phyloP scores from a whole-genome alignment of 2,888 invertebrate genomes.

The Ormyrus labotus region DNA sequence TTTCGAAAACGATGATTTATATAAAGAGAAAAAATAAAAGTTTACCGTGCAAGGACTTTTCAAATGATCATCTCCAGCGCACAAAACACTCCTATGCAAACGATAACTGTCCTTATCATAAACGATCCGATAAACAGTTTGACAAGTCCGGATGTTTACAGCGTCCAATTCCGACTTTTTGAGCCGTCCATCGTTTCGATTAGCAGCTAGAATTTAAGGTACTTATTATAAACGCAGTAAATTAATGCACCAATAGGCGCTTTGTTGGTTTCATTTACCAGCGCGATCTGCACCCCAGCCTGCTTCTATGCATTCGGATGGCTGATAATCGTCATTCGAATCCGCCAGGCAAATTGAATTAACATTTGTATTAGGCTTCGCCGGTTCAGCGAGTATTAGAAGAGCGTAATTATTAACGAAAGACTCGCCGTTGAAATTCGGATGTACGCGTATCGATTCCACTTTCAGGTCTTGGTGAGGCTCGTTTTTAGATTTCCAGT shows the following conservation, averaged over 20 bases:
- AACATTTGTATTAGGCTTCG: conserved; percentile 1
- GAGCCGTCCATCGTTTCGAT: neutral
- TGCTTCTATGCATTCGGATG: conserved; percentile 15
- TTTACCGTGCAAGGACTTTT: conserved; percentile 5
- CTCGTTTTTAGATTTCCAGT: neutral
- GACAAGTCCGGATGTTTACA: neutral
- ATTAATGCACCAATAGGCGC: neutral
- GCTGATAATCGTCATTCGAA: neutral
- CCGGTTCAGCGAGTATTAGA: conserved; percentile 23
- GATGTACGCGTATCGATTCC: neutral
- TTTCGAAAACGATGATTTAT: too few species aligned
- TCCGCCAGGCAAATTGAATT: conserved; percentile 26
- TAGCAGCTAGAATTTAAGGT: neutral
- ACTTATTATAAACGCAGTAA: too few species aligned
- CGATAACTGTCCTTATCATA: neutral
- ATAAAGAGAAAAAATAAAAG: too few species aligned
- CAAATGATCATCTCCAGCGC: conserved; percentile 1
- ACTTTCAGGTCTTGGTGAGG: neutral
- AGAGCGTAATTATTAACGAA: conserved; percentile 26
- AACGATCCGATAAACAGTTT: neutral
- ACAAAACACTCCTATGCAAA: conserved; percentile 2
- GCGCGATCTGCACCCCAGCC: conserved; percentile 12
- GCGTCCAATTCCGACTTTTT: neutral
- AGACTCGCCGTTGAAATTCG: conserved; percentile 1
- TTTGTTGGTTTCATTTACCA: conserved; percentile 21